phyloP scores from a whole-genome alignment of 2,113 vertebrate genomes.

The Sisor rabdophorus region DNA sequence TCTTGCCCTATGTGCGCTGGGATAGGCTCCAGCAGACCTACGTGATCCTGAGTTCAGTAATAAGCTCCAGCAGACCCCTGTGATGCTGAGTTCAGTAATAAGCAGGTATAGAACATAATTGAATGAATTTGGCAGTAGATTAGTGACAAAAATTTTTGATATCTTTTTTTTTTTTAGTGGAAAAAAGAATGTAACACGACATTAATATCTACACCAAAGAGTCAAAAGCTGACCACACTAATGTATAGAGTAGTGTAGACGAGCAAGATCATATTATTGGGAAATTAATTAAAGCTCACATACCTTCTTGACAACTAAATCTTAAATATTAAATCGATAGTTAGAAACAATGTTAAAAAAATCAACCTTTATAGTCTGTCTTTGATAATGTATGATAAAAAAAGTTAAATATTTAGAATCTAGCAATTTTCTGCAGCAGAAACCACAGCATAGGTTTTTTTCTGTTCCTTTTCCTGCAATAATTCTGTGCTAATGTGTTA shows the following conservation, averaged over 20 bases:
- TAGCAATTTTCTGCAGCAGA: background rate
- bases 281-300: background rate
- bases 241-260: background rate
- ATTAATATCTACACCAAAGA: background rate
- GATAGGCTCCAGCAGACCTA: too few relatives aligned
- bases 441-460: background rate
- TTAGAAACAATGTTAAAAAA: background rate
- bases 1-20: too few relatives aligned
- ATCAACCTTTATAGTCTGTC: background rate
- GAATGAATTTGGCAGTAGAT: background rate
- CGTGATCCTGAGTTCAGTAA: too few relatives aligned
- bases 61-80: too few relatives aligned
- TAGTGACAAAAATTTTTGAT: constrained; percentile 9
- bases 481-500: constrained; percentile 38
- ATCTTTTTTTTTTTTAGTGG: background rate
- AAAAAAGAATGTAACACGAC: background rate
- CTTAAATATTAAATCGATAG: too few relatives aligned
- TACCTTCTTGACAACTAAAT: too few relatives aligned
- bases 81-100: too few relatives aligned
- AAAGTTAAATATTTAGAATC: background rate
- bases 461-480: background rate
- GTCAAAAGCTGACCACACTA: background rate
- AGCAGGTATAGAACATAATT: too few relatives aligned
- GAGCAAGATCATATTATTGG: background rate
- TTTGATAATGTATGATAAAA: background rate